These are phyloP conservation scores for Tetramorium bicarinatum DNA, from an alignment of 2,888 invertebrate genomes.

Conservation along the genomic window DNA sequence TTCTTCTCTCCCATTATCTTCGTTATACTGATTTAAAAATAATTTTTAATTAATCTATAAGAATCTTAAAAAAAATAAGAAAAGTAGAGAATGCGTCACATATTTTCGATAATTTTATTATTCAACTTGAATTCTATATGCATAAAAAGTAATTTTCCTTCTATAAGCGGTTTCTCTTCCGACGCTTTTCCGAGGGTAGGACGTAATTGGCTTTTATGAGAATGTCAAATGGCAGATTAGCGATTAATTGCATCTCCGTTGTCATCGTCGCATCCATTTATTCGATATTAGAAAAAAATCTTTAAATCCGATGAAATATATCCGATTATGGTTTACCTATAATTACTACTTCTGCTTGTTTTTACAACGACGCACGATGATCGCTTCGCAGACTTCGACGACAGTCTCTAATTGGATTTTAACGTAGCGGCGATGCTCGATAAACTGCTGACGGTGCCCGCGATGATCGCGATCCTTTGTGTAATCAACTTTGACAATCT, in stretches of 20 bases:
- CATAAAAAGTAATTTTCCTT: slow-evolving; percentile 4
- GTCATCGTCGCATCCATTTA: slow-evolving; percentile 45
- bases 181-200: not conserved
- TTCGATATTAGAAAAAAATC: slow-evolving; percentile 51
- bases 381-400: slow-evolving; percentile 7
- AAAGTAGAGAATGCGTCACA: not conserved
- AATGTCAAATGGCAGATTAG: slow-evolving; percentile 43
- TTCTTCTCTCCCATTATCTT: not conserved
- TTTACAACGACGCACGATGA: not conserved
- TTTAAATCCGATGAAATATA: slow-evolving; percentile 43
- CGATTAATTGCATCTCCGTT: slow-evolving; percentile 48
- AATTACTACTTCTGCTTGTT: slow-evolving; percentile 43
- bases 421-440: slow-evolving; percentile 32
- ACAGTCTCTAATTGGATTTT: slow-evolving; percentile 54
- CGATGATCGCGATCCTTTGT: slow-evolving; percentile 40
- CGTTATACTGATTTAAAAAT: not conserved
- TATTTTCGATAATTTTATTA: not conserved
- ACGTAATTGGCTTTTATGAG: slow-evolving; percentile 36
- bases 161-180: not conserved
- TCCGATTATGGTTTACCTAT: slow-evolving; percentile 50
- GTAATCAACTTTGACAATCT: slow-evolving; percentile 44
- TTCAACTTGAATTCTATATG: not conserved
- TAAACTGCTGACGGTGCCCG: slow-evolving; percentile 35
- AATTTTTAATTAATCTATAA: slow-evolving; percentile 3
- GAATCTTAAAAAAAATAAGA: not conserved